A percentile compares a stretch with the other conserved stretches of the same genome.
These are phyloP conservation scores for Boloria selene DNA, from an alignment of 2,888 invertebrate genomes.

Conservation along the genomic window DNA sequence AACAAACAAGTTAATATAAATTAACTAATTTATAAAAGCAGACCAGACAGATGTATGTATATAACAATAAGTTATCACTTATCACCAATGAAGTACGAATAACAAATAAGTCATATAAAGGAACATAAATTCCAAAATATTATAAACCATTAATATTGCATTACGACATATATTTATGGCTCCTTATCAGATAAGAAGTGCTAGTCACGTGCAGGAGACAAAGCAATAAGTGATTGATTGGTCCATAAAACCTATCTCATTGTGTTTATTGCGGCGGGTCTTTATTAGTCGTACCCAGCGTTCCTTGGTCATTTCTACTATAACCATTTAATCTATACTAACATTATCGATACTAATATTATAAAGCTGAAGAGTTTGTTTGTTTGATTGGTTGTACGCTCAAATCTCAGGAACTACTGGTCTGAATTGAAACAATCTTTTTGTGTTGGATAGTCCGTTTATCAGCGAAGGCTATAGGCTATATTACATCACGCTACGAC, in stretches of 20 bases:
- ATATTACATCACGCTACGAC: no score
- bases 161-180: constrained; percentile 33
- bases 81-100: constrained; percentile 12
- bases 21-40: constrained; percentile 11
- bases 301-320: background rate
- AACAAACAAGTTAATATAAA: background rate
- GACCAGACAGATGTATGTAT: constrained; percentile 10
- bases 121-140: constrained; percentile 36
- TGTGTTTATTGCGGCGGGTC: constrained; percentile 32
- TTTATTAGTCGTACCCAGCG: constrained; percentile 28
- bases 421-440: no score
- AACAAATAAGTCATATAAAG: constrained; percentile 18
- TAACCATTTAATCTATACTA: background rate
- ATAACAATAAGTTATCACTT: constrained; percentile 21
- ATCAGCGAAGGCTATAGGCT: no score
- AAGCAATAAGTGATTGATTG: constrained; percentile 40
- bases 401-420: no score
- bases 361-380: no score
- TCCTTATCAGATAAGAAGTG: constrained; percentile 30
- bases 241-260: constrained; percentile 36
- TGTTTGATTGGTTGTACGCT: no score
- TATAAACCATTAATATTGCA: constrained; percentile 30
- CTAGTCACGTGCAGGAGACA: constrained; percentile 35
- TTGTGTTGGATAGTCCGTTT: no score
- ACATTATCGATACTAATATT: no score